Evolutionary conservation across 1,140 invertebrate species (phyloP).

Genomic region (Conus ventricosus): DNA sequence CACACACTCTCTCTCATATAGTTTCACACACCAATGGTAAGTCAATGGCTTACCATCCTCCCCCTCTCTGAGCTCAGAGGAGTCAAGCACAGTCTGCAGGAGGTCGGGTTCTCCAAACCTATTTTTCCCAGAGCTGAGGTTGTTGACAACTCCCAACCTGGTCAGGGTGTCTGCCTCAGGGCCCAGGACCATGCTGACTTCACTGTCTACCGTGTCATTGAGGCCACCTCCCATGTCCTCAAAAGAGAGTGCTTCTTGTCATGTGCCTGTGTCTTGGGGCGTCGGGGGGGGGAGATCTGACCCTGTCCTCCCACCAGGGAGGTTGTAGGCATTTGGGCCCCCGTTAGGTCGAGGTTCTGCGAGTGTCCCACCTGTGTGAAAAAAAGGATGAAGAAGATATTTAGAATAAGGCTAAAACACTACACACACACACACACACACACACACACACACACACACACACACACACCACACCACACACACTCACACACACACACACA

Average conservation of each 20-base stretch:
- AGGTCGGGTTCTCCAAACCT: constrained; percentile 67
- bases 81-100: constrained; percentile 46
- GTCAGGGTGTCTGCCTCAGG: constrained; percentile 30
- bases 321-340: constrained; percentile 61
- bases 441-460: too few species aligned
- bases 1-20: not conserved
- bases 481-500: too few species aligned
- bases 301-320: constrained; percentile 39
- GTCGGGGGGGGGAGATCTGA: constrained; percentile 28
- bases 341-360: constrained; percentile 58
- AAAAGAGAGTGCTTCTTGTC: constrained; percentile 53
- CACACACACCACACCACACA: too few species aligned
- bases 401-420: too few species aligned
- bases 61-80: constrained; percentile 39
- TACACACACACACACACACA: too few species aligned
- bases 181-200: constrained; percentile 54
- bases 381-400: too few species aligned
- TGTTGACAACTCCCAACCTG: constrained; percentile 45
- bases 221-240: constrained; percentile 57
- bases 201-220: constrained; percentile 65
- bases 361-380: constrained; percentile 37
- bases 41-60: constrained; percentile 12
- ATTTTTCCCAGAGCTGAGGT: constrained; percentile 64
- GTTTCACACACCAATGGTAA: not conserved
- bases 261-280: constrained; percentile 30